Evolutionary conservation across 2,113 vertebrate species (phyloP).

Genomic region (Sphyrna mokarran): DNA sequence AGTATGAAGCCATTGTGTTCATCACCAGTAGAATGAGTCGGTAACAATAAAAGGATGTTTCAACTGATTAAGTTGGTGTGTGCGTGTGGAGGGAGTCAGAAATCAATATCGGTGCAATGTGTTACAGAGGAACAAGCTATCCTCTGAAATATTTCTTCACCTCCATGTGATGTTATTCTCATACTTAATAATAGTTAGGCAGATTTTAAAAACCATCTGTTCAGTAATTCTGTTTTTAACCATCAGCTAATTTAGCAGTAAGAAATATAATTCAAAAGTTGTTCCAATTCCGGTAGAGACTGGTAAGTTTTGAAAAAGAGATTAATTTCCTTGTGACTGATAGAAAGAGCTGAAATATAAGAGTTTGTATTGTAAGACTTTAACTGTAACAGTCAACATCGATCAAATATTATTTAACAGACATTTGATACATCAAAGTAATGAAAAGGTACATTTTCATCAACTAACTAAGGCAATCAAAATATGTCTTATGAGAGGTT

Average conservation of each 20-base stretch:
- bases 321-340: background rate
- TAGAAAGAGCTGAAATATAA: background rate
- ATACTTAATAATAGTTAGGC: background rate
- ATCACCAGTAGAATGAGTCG: background rate
- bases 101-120: background rate
- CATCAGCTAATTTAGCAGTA: too few relatives aligned
- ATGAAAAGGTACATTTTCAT: background rate
- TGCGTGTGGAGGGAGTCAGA: background rate
- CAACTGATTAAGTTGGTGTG: background rate
- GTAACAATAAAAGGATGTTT: background rate
- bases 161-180: background rate
- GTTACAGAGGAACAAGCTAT: background rate
- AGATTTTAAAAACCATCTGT: constrained; percentile 11
- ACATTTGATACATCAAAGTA: background rate
- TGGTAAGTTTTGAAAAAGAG: background rate
- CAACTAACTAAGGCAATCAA: background rate
- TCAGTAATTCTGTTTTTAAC: background rate
- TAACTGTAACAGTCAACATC: background rate
- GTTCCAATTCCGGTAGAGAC: background rate
- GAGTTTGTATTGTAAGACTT: background rate
- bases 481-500: background rate
- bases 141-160: background rate
- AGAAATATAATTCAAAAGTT: constrained; percentile 8
- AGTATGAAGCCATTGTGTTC: background rate
- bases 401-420: background rate